phyloP scores from a whole-genome alignment of 53 echinoderm and acorn worm genomes.

The Patiria pectinifera region DNA sequence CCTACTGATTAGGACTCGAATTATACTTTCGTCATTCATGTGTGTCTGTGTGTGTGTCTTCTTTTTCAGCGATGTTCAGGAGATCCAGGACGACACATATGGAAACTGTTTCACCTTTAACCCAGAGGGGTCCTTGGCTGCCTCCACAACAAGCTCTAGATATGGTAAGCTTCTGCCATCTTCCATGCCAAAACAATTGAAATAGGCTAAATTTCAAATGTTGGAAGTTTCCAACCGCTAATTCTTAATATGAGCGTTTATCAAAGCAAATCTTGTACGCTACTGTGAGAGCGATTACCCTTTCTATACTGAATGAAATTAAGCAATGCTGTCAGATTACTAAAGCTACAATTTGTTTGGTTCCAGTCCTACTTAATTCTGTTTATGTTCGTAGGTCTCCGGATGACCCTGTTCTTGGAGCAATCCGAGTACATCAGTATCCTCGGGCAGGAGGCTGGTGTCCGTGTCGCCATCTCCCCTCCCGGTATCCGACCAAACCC shows the following conservation, averaged over 20 bases:
- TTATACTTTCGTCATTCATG: too few relatives aligned
- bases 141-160: neutral
- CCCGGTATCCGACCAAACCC: constrained; percentile 39
- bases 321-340: too few relatives aligned
- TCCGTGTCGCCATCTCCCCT: constrained; percentile 53
- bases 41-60: too few relatives aligned
- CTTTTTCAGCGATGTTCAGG: constrained; percentile 19
- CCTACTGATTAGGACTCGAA: too few relatives aligned
- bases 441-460: constrained; percentile 64
- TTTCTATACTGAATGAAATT: too few relatives aligned
- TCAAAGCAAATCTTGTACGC: too few relatives aligned
- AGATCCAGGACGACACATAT: constrained; percentile 56
- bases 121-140: neutral
- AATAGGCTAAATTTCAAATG: too few relatives aligned
- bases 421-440: constrained; percentile 68
- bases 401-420: constrained; percentile 57
- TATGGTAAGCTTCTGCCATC: neutral
- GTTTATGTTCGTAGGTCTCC: constrained; percentile 15
- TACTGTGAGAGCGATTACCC: too few relatives aligned
- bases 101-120: constrained; percentile 73
- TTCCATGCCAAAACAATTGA: neutral
- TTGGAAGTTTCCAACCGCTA: too few relatives aligned
- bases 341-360: too few relatives aligned
- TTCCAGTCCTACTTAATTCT: too few relatives aligned
- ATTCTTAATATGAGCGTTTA: too few relatives aligned